Percentiles rank a stretch among this genome's conserved stretches.
phyloP scores from a whole-genome alignment of 2,113 vertebrate species.

The Campylorhamphus procurvoides region DNA sequence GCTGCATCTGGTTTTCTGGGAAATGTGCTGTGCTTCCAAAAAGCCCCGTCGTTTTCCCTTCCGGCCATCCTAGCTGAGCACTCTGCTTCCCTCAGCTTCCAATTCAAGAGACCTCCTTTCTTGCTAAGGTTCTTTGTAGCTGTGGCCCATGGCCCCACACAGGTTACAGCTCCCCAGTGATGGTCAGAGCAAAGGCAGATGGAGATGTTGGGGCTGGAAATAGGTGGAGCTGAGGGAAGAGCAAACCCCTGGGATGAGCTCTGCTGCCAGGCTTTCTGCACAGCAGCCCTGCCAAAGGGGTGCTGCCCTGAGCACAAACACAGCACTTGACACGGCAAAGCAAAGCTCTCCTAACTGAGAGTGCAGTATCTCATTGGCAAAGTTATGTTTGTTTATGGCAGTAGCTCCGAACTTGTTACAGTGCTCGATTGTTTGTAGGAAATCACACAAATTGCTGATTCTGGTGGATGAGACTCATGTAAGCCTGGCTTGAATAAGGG shows the following conservation, averaged over 20 bases:
- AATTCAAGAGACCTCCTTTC: fast-evolving
- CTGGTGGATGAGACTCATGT: neutral
- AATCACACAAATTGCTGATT: neutral
- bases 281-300: fast-evolving
- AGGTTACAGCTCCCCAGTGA: neutral
- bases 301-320: neutral
- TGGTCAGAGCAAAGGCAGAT: neutral
- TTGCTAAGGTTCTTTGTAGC: neutral
- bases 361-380: neutral
- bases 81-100: neutral
- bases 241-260: neutral
- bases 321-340: neutral
- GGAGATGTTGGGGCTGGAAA: fast-evolving
- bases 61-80: fast-evolving
- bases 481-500: neutral
- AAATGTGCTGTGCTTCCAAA: neutral
- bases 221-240: too few species aligned
- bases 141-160: fast-evolving
- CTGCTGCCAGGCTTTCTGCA: neutral
- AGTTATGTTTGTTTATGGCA: neutral
- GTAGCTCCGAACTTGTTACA: neutral
- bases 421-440: neutral
- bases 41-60: neutral
- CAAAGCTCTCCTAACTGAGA: neutral
- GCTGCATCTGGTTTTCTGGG: neutral